Evolutionary conservation across 2,797 vertebrate genomes (phyloP), one percentile per base, ranked within the genome.

Genomic region (Sparus aurata): DNA sequence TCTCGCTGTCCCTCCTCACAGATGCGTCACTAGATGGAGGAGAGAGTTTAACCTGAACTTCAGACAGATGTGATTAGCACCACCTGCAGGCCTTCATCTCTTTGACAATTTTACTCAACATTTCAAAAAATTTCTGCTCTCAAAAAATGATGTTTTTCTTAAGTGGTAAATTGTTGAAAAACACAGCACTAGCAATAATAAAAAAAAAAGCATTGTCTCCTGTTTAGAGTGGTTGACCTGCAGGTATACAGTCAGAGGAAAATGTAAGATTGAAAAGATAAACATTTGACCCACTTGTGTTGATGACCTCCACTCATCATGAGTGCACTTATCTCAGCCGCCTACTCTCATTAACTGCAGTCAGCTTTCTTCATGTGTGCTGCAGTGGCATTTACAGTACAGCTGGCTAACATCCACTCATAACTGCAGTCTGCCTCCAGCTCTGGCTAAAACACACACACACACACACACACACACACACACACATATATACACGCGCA

Each of bases 341-440:
- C 70, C 67, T 77, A 64, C 75, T 67, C 38, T 22, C 55, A 60
- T 25, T 23, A 60, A 50, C 64, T 77, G 83, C 65, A 75, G 61
- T 25, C 62, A 59, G 63, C 22, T 53, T 54, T 47, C 64, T 43
- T 65, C 74, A 64, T 4, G 11, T 64, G 61, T 38, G 38, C 55
- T 54, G 69, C 79, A 65, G 84, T 83, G 80, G 78, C 75, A 69
- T 65, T 65, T 34, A 52, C 57, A 41, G 47, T 50, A 45, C 5
- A 15, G 53, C 76, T 84, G 79, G 72, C 68, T 8, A 27, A 12
- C 17, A 0, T 72, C 76, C 78, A 67, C 54, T 53, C 43, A 41
- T n/a, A n/a, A n/a, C n/a, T n/a, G n/a, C n/a, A n/a, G n/a, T n/a
- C n/a, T n/a, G n/a, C n/a, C n/a, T n/a, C n/a, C n/a, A n/a, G n/a